These are phyloP conservation scores for Hemibagrus wyckioides DNA, from an alignment of 2,113 vertebrate species.

Conservation along the genomic window DNA sequence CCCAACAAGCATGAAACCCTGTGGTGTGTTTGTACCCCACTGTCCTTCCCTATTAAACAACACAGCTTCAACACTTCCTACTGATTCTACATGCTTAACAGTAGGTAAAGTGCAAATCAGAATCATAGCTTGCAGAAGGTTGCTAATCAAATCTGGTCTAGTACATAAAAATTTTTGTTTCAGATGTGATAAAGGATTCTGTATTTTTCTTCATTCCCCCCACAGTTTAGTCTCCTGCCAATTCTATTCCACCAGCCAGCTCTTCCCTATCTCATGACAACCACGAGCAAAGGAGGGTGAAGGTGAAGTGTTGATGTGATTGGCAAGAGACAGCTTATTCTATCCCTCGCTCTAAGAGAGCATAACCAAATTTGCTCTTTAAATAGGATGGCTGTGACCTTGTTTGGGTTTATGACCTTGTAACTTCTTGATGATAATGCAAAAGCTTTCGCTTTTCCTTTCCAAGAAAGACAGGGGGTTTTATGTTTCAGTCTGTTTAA, in stretches of 20 bases:
- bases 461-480: not conserved
- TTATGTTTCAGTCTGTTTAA: not conserved
- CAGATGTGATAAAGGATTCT: not conserved
- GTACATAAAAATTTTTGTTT: not conserved
- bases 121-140: not conserved
- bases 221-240: not conserved
- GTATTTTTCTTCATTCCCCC: not conserved
- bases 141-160: not conserved
- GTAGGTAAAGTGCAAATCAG: not conserved
- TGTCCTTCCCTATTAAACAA: not conserved
- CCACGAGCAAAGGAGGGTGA: not conserved
- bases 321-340: not conserved
- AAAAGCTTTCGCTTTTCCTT: not conserved
- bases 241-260: not conserved
- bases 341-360: not conserved
- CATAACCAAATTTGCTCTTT: no score
- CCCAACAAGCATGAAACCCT: not conserved
- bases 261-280: not conserved
- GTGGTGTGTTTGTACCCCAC: not conserved
- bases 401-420: not conserved
- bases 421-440: not conserved
- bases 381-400: no score
- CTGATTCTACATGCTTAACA: not conserved
- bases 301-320: not conserved
- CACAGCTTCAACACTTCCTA: not conserved